Base-by-base conservation (phyloP, 1,140 invertebrate species). In the Brachionus manjavacas region DNA sequence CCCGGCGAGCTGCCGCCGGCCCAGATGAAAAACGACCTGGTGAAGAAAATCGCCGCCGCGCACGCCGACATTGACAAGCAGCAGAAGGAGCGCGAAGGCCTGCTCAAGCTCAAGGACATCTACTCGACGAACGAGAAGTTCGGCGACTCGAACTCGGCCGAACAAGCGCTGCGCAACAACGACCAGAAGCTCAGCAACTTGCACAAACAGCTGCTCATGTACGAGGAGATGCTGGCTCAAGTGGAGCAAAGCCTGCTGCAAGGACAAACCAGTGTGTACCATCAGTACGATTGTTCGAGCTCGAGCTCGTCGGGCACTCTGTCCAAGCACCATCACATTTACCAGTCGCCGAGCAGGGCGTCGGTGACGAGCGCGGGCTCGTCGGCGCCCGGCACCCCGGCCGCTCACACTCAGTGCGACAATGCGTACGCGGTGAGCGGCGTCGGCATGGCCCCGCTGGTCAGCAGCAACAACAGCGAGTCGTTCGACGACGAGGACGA, bases 91-190 rank as follows among this genome's bases (percentile, higher is more conserved):
- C 52, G 64, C 12, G 64, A 70, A 72, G 81, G 81, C 14, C 41
- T 83, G 0, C 20, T 68, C 0, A 83, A 83, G 20, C 23, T 83
- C 1, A 83, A 68, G 35, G 60, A 68, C 3, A 68, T 83, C 31
- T 83, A 68, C 20, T 28, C 41, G n/a, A 68, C 66, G 25, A 83
- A 83, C 20, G 20, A 68, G 49, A 83, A 83, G 2, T 83, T 83
- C 14, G 81, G 81, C 31, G 35, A 83, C 35, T 68, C 60, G 14
- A 28, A 52, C 41, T 68, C 60, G 23, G 81, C 60, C 20, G 60
- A 68, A 68, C 35, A 43, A 20, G 60, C 60, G 31, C 31, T 83
- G 14, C 31, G 9, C 28, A 35, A n/a, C 9, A 83, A 68, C 11
- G 81, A 83, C 1, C 60, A 83, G 1, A 68, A 83, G 16, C 9